These are phyloP conservation scores for Ginglymostoma cirratum DNA, from an alignment of 2,113 vertebrate genomes.

Conservation along the genomic window DNA sequence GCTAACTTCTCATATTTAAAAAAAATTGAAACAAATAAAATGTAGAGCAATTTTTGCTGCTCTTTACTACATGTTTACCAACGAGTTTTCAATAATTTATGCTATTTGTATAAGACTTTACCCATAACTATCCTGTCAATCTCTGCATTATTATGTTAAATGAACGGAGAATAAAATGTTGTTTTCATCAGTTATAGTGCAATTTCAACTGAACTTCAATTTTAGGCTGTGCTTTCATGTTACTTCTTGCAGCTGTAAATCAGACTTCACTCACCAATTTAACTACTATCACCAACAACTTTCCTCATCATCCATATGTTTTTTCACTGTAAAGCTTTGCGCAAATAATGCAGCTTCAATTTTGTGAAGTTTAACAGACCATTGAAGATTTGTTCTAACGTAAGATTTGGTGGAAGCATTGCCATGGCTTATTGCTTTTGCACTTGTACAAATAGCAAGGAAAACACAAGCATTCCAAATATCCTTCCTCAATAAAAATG, in stretches of 20 bases:
- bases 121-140: background rate
- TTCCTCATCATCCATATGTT: background rate
- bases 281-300: background rate
- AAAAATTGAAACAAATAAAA: too few relatives aligned
- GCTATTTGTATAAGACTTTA: background rate
- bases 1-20: background rate
- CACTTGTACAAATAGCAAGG: background rate
- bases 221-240: background rate
- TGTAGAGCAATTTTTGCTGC: background rate
- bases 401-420: background rate
- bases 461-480: background rate
- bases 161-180: background rate
- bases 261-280: background rate
- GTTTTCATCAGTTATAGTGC: background rate
- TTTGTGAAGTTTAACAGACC: background rate
- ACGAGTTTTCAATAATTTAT: background rate
- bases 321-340: background rate
- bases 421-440: background rate
- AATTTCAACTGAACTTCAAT: slow-evolving; percentile 20
- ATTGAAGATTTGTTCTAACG: background rate
- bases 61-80: background rate
- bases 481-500: background rate
- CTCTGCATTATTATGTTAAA: background rate
- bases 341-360: background rate
- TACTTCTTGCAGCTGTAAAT: background rate